A percentile compares a stretch with the other conserved stretches of the same genome.
phyloP scores from a whole-genome alignment of 2,113 vertebrate species.

The Tonatia bakeri region DNA sequence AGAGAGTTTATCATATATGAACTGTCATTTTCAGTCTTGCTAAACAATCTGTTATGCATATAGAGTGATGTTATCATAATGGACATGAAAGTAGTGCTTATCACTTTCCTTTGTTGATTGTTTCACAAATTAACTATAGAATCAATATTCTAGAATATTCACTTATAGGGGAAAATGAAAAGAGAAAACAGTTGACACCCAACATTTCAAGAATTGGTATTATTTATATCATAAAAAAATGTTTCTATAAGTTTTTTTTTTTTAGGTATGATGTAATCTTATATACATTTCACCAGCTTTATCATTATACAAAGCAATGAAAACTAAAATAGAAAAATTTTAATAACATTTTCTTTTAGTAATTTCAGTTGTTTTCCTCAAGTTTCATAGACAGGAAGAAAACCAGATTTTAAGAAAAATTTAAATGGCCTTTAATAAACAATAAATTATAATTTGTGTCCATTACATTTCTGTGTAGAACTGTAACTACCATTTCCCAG shows the following conservation, averaged over 20 bases:
- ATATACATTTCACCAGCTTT: background rate
- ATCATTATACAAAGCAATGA: background rate
- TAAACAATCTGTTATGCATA: background rate
- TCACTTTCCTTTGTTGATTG: background rate
- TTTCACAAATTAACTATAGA: background rate
- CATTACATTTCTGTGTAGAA: background rate
- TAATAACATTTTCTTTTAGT: background rate
- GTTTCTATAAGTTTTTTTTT: background rate
- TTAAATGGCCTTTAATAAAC: background rate
- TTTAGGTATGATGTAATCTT: background rate
- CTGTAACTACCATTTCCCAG: background rate
- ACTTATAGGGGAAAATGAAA: background rate
- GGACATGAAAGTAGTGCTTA: background rate
- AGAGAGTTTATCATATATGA: background rate
- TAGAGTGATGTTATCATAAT: background rate
- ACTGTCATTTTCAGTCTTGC: background rate
- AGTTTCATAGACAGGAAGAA: background rate
- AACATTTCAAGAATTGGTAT: background rate
- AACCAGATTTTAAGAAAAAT: background rate
- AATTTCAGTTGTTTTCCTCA: slow-evolving; percentile 14
- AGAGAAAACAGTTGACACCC: background rate
- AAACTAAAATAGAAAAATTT: background rate
- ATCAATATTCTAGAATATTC: background rate
- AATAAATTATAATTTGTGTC: background rate
- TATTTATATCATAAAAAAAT: background rate